Evolutionary conservation across 2,113 vertebrate species (phyloP), one percentile per base, ranked within the genome.

Genomic region (Indicator indicator): DNA sequence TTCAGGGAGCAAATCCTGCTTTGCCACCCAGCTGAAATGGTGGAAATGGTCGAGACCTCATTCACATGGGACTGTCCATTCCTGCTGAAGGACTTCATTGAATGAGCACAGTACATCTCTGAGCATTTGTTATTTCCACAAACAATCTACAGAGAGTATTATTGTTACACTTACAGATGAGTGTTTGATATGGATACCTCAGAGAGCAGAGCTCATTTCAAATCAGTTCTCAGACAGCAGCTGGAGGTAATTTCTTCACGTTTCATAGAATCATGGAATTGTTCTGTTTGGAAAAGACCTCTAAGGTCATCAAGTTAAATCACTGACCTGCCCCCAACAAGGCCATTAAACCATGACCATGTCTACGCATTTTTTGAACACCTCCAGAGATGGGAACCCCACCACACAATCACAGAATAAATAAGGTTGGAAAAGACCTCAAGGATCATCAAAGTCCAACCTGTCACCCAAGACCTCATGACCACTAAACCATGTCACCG

Each of bases 41-140:
- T 86, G 62, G 33, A 26, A 3, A 36, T n/a, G 20, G 4, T 70
- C 32, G 33, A 68, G 16, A 21, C 23, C 6, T 74, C 28, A 20
- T 54, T 82, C 42, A 11, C 23, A 9, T 0, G 2, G 12, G 20
- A 60, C 16, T 1, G 0, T 50, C 36, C 24, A 8, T 38, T 54
- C 18, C 32, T 38, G 38, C 28, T 28, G 46, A 64, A 68, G 30
- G 24, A 32, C 33, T 26, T 68, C 42, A 24, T 28, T 73, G 72
- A 24, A 79, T 12, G 52, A 46, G 11, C 17, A 33, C 0, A 1
- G 63, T 10, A 69, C 19, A 16, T 54, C 58, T 65, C 2, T 11
- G 6, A 73, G 10, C 4, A 62, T 73, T 56, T 44, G 4, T 83
- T 82, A 23, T 67, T 85, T 91, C 30, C 36, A 70, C 12, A 59